A percentile compares a stretch with the other conserved stretches of the same genome.
Evolutionary conservation across 1,140 invertebrate genomes (phyloP).

Genomic region (Zaprionus kolodkinae): DNA sequence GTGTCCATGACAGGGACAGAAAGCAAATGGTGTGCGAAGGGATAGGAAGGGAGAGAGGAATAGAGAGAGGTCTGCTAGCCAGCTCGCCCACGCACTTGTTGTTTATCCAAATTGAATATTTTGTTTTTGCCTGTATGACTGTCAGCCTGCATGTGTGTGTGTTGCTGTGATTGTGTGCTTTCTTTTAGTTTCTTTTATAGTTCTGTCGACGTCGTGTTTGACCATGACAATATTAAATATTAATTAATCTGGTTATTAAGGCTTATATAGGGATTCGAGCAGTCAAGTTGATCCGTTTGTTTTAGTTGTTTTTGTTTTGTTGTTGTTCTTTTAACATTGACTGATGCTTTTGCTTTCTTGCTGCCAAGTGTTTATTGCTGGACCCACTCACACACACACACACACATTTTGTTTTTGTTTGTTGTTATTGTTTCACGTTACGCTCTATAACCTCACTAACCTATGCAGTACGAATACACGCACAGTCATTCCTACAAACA

Average conservation of each 20-base stretch:
- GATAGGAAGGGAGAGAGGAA: neutral
- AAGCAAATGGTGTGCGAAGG: constrained; percentile 3
- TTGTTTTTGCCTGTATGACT: constrained; percentile 4
- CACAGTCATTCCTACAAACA: constrained; percentile 3
- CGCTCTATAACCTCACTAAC: constrained; percentile 69
- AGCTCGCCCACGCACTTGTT: constrained; percentile 63
- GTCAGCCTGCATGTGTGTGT: constrained; percentile 14
- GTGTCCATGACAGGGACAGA: constrained; percentile 37
- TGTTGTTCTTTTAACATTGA: constrained; percentile 30
- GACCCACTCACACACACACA: neutral
- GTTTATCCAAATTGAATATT: constrained; percentile 40
- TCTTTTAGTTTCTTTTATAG: constrained; percentile 50
- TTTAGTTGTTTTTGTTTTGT: constrained; percentile 35
- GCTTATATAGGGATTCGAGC: constrained; percentile 48
- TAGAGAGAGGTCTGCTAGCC: constrained; percentile 1
- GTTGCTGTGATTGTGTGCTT: constrained; percentile 22
- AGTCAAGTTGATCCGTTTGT: constrained; percentile 14
- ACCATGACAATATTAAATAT: constrained; percentile 81
- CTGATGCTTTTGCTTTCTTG: constrained; percentile 40
- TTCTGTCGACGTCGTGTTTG: constrained; percentile 63
- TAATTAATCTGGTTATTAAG: constrained; percentile 76
- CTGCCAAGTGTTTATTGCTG: constrained; percentile 38
- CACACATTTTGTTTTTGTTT: constrained; percentile 17
- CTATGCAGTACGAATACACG: constrained; percentile 31
- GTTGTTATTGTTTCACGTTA: constrained; percentile 17